These are phyloP conservation scores for Zele albiditarsus DNA, from an alignment of 2,888 invertebrate genomes.

Conservation along the genomic window DNA sequence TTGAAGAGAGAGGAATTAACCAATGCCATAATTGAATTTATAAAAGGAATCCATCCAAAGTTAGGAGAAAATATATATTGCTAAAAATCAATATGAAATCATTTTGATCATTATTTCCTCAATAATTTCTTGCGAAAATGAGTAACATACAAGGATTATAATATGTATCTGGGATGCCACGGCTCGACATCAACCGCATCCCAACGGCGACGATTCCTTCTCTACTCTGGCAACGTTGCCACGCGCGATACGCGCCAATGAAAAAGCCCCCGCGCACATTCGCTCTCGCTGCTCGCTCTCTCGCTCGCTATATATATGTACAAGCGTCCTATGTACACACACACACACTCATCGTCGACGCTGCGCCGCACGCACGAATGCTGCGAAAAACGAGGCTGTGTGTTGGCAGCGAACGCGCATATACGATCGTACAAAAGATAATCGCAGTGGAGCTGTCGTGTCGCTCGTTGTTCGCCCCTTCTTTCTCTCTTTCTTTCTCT, in stretches of 20 bases:
- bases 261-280: slow-evolving; percentile 24
- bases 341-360: slow-evolving; percentile 2
- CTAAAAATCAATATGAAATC: too few relatives aligned
- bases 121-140: too few relatives aligned
- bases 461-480: slow-evolving; percentile 2
- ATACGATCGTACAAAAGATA: slow-evolving; percentile 25
- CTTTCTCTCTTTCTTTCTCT: slow-evolving; percentile 21
- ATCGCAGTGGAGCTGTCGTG: slow-evolving; percentile 39
- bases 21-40: too few relatives aligned
- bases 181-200: neutral
- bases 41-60: too few relatives aligned
- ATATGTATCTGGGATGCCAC: neutral
- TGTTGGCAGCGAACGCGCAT: neutral
- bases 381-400: slow-evolving; percentile 24
- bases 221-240: slow-evolving; percentile 10
- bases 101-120: too few relatives aligned
- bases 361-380: slow-evolving; percentile 3
- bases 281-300: neutral
- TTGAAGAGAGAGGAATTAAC: neutral
- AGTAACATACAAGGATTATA: neutral
- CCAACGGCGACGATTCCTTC: neutral
- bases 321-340: slow-evolving; percentile 23
- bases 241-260: slow-evolving; percentile 36
- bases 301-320: neutral
- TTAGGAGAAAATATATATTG: too few relatives aligned